These are phyloP conservation scores for Laspeyria flexula DNA, from an alignment of 2,888 invertebrate genomes.

Conservation along the genomic window DNA sequence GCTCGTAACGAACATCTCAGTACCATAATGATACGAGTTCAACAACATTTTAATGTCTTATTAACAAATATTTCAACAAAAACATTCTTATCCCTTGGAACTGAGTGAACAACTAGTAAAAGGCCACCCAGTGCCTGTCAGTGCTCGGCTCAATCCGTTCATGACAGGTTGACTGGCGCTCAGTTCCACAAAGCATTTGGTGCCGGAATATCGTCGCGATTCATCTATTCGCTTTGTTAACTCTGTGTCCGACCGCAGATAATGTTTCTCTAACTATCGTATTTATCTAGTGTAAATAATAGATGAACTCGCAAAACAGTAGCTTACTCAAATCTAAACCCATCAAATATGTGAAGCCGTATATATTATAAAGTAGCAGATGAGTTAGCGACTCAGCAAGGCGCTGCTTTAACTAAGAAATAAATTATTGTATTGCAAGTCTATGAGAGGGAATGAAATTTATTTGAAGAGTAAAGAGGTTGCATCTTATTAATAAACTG, in stretches of 20 bases:
- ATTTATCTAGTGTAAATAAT: conserved; percentile 1
- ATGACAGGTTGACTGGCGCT: background rate
- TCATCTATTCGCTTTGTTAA: conserved; percentile 11
- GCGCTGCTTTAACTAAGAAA: no score
- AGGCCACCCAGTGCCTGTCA: background rate
- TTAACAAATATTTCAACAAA: no score
- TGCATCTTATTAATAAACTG: no score
- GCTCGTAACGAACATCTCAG: no score
- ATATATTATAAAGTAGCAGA: background rate
- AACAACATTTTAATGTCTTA: no score
- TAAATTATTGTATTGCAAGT: no score
- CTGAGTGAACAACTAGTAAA: background rate
- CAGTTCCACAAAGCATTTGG: conserved; percentile 5
- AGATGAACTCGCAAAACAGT: background rate
- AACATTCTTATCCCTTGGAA: background rate
- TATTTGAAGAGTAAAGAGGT: no score
- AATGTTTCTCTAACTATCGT: background rate
- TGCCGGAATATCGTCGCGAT: background rate
- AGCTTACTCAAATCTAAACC: no score
- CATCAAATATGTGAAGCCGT: no score
- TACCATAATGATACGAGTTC: no score
- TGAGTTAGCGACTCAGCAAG: no score
- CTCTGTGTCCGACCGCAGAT: background rate
- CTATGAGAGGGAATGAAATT: no score
- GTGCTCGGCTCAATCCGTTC: background rate